Conservation (phyloP, 2,888 invertebrate species). For the Microplitis manilae region DNA sequence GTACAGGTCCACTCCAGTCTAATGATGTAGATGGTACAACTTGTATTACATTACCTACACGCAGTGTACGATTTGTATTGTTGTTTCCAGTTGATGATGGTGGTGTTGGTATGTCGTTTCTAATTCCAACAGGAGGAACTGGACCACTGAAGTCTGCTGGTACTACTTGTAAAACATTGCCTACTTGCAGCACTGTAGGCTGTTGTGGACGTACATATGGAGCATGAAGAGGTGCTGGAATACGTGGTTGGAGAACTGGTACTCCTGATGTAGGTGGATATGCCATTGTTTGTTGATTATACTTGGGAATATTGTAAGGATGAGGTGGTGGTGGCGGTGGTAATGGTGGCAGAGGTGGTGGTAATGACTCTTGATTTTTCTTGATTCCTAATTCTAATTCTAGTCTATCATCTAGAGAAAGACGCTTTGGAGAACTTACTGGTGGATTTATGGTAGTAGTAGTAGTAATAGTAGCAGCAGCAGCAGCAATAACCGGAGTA, state of each 20-base stretch:
- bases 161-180: conserved; percentile 8
- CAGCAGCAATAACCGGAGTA: neutral
- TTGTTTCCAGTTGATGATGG: conserved; percentile 32
- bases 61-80: conserved; percentile 63
- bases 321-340: conserved; percentile 39
- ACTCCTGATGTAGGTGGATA: conserved; percentile 56
- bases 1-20: conserved; percentile 60
- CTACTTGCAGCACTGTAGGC: conserved; percentile 66
- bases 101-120: conserved; percentile 42
- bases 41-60: conserved; percentile 69
- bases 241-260: conserved; percentile 41
- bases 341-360: conserved; percentile 39
- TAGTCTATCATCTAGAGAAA: conserved; percentile 76
- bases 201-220: conserved; percentile 58
- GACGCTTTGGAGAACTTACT: conserved; percentile 73
- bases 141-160: neutral
- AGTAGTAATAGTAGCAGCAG: neutral
- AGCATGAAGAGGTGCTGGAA: conserved; percentile 55
- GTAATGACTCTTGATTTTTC: conserved; percentile 60
- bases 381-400: conserved; percentile 76
- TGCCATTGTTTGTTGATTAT: conserved; percentile 50
- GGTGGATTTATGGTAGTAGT: conserved; percentile 27
- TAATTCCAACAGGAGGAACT: conserved; percentile 4
- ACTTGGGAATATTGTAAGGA: conserved; percentile 54
- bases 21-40: conserved; percentile 67